A percentile compares a stretch with the other conserved stretches of the same genome.
phyloP scores from a whole-genome alignment of 2,113 vertebrate genomes.

The Rhynchopsitta pachyrhyncha region DNA sequence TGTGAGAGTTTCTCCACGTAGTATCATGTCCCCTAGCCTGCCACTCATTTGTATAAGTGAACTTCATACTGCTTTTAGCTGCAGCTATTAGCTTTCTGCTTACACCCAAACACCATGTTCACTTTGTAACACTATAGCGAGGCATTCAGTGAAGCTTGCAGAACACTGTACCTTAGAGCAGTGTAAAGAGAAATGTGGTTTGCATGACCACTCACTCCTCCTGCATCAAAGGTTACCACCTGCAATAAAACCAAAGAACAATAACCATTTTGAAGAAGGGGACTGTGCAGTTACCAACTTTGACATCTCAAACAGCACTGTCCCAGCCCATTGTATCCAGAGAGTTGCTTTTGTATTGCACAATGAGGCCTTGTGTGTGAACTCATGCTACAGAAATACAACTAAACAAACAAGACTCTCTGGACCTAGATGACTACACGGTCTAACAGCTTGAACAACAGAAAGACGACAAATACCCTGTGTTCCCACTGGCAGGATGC shows the following conservation, averaged over 20 bases:
- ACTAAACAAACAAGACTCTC: slow-evolving; percentile 19
- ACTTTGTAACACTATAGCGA: background rate
- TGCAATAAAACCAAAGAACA: slow-evolving; percentile 66
- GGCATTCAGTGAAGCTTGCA: background rate
- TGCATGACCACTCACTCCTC: slow-evolving; percentile 89
- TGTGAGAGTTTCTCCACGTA: background rate
- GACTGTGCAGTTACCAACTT: background rate
- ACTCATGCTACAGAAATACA: slow-evolving; percentile 23
- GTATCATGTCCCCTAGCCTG: background rate
- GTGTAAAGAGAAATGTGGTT: slow-evolving; percentile 86
- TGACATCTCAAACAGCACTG: background rate
- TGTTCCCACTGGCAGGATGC: slow-evolving; percentile 20
- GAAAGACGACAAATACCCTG: background rate
- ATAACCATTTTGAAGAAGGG: background rate
- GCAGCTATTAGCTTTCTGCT: background rate
- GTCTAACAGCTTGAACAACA: background rate
- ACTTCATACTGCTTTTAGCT: background rate
- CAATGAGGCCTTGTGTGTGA: slow-evolving; percentile 4
- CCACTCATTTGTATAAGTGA: background rate
- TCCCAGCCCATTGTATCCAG: background rate
- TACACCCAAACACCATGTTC: background rate
- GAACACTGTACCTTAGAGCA: slow-evolving; percentile 82
- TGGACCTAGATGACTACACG: background rate
- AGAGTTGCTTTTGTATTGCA: background rate
- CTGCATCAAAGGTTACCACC: slow-evolving; percentile 93